Conservation (phyloP, 2,797 vertebrate genomes). For the Orientallactaga sibirica region DNA sequence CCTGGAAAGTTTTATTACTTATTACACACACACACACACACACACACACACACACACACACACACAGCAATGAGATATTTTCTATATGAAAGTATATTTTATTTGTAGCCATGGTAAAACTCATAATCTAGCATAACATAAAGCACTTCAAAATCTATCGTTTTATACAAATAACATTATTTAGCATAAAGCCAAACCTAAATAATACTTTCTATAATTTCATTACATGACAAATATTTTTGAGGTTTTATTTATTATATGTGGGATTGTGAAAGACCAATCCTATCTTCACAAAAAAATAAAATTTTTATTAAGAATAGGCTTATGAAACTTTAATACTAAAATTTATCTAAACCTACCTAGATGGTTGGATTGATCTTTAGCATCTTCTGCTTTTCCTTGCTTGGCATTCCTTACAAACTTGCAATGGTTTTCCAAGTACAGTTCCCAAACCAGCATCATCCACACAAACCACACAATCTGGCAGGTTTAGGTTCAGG, state of each 20-base stretch:
- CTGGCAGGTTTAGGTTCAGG: background rate
- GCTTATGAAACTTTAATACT: background rate
- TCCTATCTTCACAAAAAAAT: background rate
- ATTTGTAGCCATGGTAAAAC: background rate
- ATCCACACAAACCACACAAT: background rate
- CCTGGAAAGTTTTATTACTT: background rate
- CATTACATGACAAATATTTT: background rate
- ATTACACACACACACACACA: too few species aligned
- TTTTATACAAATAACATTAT: background rate
- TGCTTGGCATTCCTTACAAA: background rate
- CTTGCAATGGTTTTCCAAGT: background rate
- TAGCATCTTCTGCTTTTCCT: background rate
- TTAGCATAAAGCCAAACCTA: background rate
- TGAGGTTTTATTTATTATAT: background rate
- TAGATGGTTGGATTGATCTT: background rate
- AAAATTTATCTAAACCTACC: background rate
- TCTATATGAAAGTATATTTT: slow-evolving; percentile 27
- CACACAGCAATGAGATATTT: background rate
- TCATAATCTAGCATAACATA: background rate
- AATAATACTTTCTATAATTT: background rate
- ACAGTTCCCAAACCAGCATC: background rate
- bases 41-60: background rate
- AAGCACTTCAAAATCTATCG: background rate
- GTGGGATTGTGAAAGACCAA: background rate
- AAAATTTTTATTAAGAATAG: background rate